These are phyloP conservation scores for Luscinia megarhynchos DNA, from an alignment of 2,797 vertebrate genomes.

Conservation along the genomic window DNA sequence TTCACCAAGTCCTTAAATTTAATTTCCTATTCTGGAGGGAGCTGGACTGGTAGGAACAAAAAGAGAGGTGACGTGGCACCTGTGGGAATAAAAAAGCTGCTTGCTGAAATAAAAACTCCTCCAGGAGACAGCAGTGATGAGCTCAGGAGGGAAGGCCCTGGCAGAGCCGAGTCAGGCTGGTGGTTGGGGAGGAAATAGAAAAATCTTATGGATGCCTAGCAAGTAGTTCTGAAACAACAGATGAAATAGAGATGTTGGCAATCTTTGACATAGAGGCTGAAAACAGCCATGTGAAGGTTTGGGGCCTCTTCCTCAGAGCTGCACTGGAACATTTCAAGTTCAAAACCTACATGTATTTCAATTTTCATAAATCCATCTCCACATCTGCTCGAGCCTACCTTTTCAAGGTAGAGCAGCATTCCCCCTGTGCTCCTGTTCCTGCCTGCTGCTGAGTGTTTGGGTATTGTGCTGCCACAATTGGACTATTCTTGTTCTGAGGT, in stretches of 20 bases:
- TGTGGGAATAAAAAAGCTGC: background rate
- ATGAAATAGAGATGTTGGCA: too few species aligned
- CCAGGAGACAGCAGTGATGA: background rate
- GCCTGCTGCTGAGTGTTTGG: background rate
- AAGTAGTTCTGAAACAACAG: too few species aligned
- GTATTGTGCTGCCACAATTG: background rate
- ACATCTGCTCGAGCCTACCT: rapidly evolving
- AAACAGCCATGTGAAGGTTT: background rate
- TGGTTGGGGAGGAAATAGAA: too few species aligned
- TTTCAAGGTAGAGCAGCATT: background rate
- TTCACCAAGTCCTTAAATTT: background rate
- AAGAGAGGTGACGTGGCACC: background rate
- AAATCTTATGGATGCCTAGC: too few species aligned
- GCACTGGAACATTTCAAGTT: background rate
- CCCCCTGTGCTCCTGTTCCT: background rate
- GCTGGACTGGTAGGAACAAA: rapidly evolving
- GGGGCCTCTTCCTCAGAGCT: background rate
- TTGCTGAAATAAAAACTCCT: background rate
- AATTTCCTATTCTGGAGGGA: background rate
- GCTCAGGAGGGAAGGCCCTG: background rate
- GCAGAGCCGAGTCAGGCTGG: background rate
- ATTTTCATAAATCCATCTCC: background rate
- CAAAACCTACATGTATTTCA: background rate
- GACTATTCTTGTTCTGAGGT: background rate
- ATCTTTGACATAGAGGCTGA: background rate